phyloP scores from a whole-genome alignment of 1,140 invertebrate genomes.

The Leptinotarsa defecta region DNA sequence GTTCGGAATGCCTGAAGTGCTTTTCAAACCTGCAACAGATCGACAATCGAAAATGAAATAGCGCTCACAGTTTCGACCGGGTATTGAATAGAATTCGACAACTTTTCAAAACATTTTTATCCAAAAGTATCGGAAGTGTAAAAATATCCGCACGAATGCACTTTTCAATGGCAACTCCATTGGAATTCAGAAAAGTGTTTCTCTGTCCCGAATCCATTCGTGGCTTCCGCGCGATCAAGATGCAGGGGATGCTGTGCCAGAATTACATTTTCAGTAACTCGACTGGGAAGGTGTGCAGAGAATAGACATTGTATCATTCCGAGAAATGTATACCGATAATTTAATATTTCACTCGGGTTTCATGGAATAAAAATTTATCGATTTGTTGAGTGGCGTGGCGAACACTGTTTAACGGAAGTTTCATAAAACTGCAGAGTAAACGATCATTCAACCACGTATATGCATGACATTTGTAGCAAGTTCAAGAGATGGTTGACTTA shows the following conservation, averaged over 20 bases:
- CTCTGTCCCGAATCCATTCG: slow-evolving; percentile 34
- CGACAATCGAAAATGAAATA: too few relatives aligned
- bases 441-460: too few relatives aligned
- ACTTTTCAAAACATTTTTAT: not conserved
- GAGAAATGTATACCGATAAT: slow-evolving; percentile 38
- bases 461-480: too few relatives aligned
- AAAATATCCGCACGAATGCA: slow-evolving; percentile 38
- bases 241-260: slow-evolving; percentile 38
- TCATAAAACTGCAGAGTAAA: too few relatives aligned
- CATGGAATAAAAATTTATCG: not conserved
- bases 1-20: too few relatives aligned
- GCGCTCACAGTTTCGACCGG: too few relatives aligned
- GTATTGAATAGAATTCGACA: not conserved
- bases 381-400: not conserved
- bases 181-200: slow-evolving; percentile 26
- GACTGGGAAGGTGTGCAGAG: slow-evolving; percentile 41
- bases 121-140: slow-evolving; percentile 26
- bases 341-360: slow-evolving; percentile 29
- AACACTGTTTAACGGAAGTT: not conserved
- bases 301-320: slow-evolving; percentile 39
- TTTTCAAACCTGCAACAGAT: too few relatives aligned
- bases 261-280: slow-evolving; percentile 50
- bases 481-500: too few relatives aligned
- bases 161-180: slow-evolving; percentile 34
- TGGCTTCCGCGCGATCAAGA: slow-evolving; percentile 39